These are phyloP conservation scores for Limonius californicus DNA, from an alignment of 1,140 invertebrate genomes.

Conservation along the genomic window DNA sequence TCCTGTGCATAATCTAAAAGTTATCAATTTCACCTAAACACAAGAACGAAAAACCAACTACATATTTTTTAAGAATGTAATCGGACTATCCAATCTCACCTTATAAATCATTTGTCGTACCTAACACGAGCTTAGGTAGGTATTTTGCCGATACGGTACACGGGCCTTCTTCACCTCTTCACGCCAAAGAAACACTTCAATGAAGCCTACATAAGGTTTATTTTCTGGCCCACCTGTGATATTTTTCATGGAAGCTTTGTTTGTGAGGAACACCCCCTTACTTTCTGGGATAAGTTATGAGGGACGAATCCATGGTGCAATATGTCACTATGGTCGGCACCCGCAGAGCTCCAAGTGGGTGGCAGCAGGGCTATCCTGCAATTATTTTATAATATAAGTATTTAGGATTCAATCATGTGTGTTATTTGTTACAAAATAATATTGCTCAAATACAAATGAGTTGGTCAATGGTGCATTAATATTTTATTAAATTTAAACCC, in stretches of 20 bases:
- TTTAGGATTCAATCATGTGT: too few relatives aligned
- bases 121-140: constrained; percentile 16
- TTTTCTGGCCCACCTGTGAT: not conserved
- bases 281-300: constrained; percentile 25
- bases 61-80: constrained; percentile 17
- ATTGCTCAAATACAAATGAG: too few relatives aligned
- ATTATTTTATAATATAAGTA: not conserved
- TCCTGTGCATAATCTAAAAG: too few relatives aligned
- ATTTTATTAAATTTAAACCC: too few relatives aligned
- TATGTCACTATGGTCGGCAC: constrained; percentile 32
- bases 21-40: too few relatives aligned
- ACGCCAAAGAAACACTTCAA: not conserved
- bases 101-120: constrained; percentile 20
- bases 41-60: not conserved
- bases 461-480: too few relatives aligned
- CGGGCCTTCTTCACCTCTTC: not conserved
- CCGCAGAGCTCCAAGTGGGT: constrained; percentile 31
- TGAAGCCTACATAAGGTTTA: not conserved
- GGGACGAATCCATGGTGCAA: constrained; percentile 29
- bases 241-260: constrained; percentile 13
- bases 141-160: not conserved
- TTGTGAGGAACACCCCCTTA: constrained; percentile 23
- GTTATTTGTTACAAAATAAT: too few relatives aligned
- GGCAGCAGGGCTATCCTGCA: constrained; percentile 22
- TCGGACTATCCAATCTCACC: constrained; percentile 19